Percentiles rank a stretch among this genome's conserved stretches.
Evolutionary conservation across 2,888 invertebrate species (phyloP).

Genomic region (Omphaloscelis lunosa): DNA sequence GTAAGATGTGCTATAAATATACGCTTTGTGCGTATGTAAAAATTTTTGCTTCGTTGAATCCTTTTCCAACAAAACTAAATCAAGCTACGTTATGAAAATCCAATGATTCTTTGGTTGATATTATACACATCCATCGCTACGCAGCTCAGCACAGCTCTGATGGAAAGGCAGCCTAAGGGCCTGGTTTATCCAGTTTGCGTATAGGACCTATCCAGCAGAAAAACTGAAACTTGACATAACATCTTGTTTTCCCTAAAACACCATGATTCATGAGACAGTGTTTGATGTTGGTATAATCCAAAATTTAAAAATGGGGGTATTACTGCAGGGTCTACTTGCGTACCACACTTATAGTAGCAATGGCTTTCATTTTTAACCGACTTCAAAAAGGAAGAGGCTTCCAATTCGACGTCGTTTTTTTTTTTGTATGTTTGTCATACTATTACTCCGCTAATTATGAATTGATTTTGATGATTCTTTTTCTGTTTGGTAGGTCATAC

Average conservation of each 20-base stretch:
- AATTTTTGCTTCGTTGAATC: neutral
- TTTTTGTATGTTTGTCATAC: too few species aligned
- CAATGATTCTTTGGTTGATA: neutral
- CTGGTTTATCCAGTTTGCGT: neutral
- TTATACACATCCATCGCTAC: neutral
- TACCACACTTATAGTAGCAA: too few species aligned
- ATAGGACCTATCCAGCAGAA: neutral
- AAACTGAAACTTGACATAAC: neutral
- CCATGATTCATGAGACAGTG: neutral
- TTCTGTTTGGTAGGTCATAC: too few species aligned
- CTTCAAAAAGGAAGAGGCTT: too few species aligned
- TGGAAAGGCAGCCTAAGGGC: neutral
- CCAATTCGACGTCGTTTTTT: too few species aligned
- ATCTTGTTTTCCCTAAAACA: neutral
- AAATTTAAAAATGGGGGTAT: neutral
- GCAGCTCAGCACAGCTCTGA: neutral
- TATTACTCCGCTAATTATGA: too few species aligned
- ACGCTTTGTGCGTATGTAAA: too few species aligned
- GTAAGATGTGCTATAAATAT: neutral
- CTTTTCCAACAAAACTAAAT: neutral
- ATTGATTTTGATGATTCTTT: too few species aligned
- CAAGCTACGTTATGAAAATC: neutral
- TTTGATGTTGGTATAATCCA: neutral
- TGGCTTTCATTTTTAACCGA: too few species aligned
- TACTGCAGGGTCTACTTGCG: too few species aligned